These are phyloP conservation scores for Rugalucina vietnamica DNA, from an alignment of 2,888 invertebrate species.

Conservation along the genomic window DNA sequence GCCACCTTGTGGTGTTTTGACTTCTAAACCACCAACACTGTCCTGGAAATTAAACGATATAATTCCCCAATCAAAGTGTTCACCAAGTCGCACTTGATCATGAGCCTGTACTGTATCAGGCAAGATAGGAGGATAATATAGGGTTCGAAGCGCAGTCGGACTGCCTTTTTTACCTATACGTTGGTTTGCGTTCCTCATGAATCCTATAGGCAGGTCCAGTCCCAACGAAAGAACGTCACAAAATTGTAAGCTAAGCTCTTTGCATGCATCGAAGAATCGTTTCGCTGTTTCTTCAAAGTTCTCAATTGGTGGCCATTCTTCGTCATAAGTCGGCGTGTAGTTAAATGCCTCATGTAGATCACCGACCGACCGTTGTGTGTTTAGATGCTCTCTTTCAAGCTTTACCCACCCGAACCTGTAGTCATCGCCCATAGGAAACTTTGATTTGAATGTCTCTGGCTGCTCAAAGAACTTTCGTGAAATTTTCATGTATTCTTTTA, in stretches of 20 bases:
- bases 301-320: conserved; percentile 17
- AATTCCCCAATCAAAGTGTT: neutral
- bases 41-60: neutral
- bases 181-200: conserved; percentile 12
- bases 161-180: neutral
- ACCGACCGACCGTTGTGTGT: conserved; percentile 37
- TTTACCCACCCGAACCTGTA: conserved; percentile 52
- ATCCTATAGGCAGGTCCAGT: neutral
- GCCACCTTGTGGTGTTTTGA: neutral
- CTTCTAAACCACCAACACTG: neutral
- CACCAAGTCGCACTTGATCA: neutral
- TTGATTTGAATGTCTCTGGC: conserved; percentile 45
- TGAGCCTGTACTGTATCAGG: neutral
- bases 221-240: conserved; percentile 15
- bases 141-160: neutral
- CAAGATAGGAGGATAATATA: neutral
- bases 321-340: conserved; percentile 24
- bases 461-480: conserved; percentile 56
- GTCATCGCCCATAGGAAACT: conserved; percentile 26
- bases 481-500: conserved; percentile 23
- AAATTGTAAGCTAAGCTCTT: neutral
- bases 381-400: conserved; percentile 41
- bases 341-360: conserved; percentile 59
- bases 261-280: neutral
- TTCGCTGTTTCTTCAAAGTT: neutral